phyloP scores from a whole-genome alignment of 23 tunicate genomes.

The Corella eumyota region DNA sequence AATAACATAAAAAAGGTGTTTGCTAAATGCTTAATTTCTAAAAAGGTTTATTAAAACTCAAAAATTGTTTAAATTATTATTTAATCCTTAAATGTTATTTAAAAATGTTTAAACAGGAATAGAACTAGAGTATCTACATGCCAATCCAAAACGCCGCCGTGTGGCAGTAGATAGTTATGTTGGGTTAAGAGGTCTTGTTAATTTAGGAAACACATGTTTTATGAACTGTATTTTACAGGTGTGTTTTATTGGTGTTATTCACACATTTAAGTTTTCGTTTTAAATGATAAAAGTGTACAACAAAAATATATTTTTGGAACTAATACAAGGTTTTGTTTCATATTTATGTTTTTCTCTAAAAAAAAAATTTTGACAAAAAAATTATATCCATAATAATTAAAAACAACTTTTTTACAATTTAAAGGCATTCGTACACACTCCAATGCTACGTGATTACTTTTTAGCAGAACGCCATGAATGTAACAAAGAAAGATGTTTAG shows the following conservation, averaged over 20 bases:
- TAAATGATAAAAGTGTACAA: no score
- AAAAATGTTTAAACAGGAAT: no score
- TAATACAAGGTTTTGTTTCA: no score
- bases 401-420: neutral
- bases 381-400: neutral
- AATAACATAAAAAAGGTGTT: neutral
- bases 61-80: no score
- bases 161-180: slow-evolving; percentile 71
- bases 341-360: no score
- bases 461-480: slow-evolving; percentile 79
- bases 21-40: neutral
- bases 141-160: slow-evolving; percentile 64
- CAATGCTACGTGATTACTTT: slow-evolving; percentile 94
- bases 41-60: no score
- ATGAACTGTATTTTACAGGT: slow-evolving; percentile 95
- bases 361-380: neutral
- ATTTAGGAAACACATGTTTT: slow-evolving; percentile 95
- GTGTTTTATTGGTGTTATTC: neutral
- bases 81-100: no score
- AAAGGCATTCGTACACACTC: slow-evolving; percentile 95
- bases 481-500: slow-evolving; percentile 65
- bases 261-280: no score
- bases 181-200: slow-evolving; percentile 89
- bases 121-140: slow-evolving; percentile 42
- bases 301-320: no score